Evolutionary conservation across 1,140 invertebrate genomes (phyloP), one percentile per base, ranked within the genome.

Genomic region (silkworm (Bombyx mori)): DNA sequence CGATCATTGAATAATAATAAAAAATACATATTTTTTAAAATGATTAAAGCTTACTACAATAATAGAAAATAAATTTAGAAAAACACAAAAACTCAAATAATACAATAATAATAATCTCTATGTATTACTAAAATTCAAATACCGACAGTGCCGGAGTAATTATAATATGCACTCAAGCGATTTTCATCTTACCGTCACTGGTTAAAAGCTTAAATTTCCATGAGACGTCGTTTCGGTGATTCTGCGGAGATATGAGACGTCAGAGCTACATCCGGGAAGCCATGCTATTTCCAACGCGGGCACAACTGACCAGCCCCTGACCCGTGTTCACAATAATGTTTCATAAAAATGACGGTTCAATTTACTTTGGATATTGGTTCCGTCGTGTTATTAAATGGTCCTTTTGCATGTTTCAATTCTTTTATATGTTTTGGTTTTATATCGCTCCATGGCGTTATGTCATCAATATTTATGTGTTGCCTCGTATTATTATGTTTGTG

Each of bases 181-280:
- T 63, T 66, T 66, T 56, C 54, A 63, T 66, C 79, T 70, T 62
- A 76, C 61, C 58, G 26, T 43, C 26, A 6, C 52, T 60, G 46
- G 8, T 43, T 50, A 58, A 69, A 77, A 71, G 66, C 58, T 60
- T 67, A 69, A 68, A 70, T 79, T 71, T 55, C 64, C 64, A 62
- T 66, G 62, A 50, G 62, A 63, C 54, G 61, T 52, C 53, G 56
- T 66, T 75, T 75, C 68, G 74, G 77, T 66, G 78, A 77, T 77
- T 81, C 75, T 70, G 68, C 62, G 65, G 71, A 81, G 82, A 84
- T 82, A 68, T 47, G 50, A 79, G 79, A 85, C 79, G 82, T 81
- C 77, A 82, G 65, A 72, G 62, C 51, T 60, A 81, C 79, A 82
- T 85, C 79, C 82, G 82, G 82, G 79, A 85, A 82, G 81, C 75